A percentile compares a stretch with the other conserved stretches of the same genome.
phyloP scores from a whole-genome alignment of 2,113 vertebrate genomes.

The Guaruba guarouba region DNA sequence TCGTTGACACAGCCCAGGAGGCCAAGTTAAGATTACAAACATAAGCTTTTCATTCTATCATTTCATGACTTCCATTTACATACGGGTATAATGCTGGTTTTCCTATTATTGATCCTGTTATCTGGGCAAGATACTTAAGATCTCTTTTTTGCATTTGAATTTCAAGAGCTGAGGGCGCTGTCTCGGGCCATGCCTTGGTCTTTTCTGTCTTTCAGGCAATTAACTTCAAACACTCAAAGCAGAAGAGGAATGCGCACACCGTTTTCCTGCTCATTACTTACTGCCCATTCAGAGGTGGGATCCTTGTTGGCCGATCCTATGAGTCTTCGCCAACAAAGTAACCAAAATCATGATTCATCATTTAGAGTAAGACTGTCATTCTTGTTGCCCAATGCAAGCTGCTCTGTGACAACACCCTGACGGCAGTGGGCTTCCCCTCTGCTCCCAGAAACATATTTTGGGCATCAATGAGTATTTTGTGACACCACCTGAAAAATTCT shows the following conservation, averaged over 20 bases:
- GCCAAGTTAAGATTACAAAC: neutral
- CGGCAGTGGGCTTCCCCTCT: neutral
- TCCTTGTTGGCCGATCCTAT: neutral
- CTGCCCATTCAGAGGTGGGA: neutral
- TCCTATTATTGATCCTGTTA: neutral
- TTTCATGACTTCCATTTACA: neutral
- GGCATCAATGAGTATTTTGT: neutral
- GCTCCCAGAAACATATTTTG: neutral
- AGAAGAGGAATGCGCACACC: neutral
- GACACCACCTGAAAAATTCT: neutral
- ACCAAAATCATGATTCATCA: neutral
- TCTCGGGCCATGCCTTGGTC: accelerated
- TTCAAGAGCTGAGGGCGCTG: neutral
- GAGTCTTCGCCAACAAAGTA: neutral
- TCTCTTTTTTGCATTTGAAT: neutral
- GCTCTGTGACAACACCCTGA: neutral
- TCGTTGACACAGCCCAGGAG: neutral
- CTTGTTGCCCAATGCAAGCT: neutral
- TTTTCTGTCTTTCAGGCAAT: neutral
- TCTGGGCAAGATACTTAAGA: neutral
- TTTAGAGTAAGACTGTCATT: neutral
- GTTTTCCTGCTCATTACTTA: neutral
- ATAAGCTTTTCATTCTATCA: neutral
- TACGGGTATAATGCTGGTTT: neutral
- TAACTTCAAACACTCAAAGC: neutral